Percentiles rank a stretch among this genome's conserved stretches.
phyloP scores from a whole-genome alignment of 2,888 invertebrate genomes.

The Drosophila algonquin region DNA sequence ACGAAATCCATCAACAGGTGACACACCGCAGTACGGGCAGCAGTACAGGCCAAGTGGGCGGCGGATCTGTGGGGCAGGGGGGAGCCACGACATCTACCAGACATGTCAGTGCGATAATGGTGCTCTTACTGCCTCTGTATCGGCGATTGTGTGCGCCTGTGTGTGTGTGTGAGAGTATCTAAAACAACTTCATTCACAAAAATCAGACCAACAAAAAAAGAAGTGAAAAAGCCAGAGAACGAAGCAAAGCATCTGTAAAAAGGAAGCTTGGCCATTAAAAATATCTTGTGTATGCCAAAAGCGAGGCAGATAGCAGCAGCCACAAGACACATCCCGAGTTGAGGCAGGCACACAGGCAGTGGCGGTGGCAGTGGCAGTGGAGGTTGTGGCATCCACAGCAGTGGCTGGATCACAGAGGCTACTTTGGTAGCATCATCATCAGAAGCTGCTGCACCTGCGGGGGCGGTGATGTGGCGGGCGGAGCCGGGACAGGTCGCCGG shows the following conservation, averaged over 20 bases:
- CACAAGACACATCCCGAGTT: slow-evolving; percentile 42
- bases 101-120: slow-evolving; percentile 81
- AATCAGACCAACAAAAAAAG: slow-evolving; percentile 57
- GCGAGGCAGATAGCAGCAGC: slow-evolving; percentile 61
- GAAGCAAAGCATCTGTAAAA: slow-evolving; percentile 49
- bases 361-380: slow-evolving; percentile 8
- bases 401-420: slow-evolving; percentile 37
- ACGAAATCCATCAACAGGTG: slow-evolving; percentile 78
- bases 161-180: slow-evolving; percentile 23
- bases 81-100: slow-evolving; percentile 63
- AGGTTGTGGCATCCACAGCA: slow-evolving; percentile 23
- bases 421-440: slow-evolving; percentile 62
- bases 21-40: slow-evolving; percentile 62
- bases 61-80: slow-evolving; percentile 10
- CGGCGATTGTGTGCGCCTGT: not conserved
- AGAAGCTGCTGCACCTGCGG: slow-evolving; percentile 54
- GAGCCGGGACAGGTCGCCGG: slow-evolving; percentile 39
- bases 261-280: slow-evolving; percentile 77
- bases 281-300: slow-evolving; percentile 76
- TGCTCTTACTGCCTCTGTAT: slow-evolving; percentile 55
- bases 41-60: slow-evolving; percentile 38
- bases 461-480: slow-evolving; percentile 52
- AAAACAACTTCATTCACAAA: slow-evolving; percentile 81
- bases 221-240: slow-evolving; percentile 16
- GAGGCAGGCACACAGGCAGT: slow-evolving; percentile 16